Conservation (phyloP, 2,113 vertebrate species). For the Urocitellus parryii region DNA sequence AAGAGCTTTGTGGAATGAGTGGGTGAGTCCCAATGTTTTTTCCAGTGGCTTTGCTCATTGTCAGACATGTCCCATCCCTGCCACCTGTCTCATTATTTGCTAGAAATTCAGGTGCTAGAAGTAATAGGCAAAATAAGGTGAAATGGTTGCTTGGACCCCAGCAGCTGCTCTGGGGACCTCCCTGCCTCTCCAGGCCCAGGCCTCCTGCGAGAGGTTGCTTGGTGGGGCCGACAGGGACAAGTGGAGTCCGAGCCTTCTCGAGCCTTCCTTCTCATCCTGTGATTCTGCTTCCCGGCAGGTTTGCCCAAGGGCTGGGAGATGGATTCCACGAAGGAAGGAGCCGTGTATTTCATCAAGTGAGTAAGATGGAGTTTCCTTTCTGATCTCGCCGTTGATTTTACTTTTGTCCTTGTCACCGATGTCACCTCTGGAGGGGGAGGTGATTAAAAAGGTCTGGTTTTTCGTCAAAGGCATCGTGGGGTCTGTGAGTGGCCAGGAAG, state of each 20-base stretch:
- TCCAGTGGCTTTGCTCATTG: not conserved
- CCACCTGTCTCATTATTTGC: not conserved
- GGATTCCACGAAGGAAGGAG: constrained; percentile 85
- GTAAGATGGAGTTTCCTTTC: constrained; percentile 53
- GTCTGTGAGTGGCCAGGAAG: not conserved
- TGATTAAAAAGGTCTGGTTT: not conserved
- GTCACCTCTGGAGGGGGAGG: not conserved
- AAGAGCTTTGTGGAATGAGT: not conserved
- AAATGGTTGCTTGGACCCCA: too few relatives aligned
- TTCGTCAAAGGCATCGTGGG: not conserved
- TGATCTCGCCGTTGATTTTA: not conserved
- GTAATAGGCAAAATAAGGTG: not conserved
- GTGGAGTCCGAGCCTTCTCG: not conserved
- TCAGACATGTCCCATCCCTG: not conserved
- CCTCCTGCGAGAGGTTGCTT: not conserved
- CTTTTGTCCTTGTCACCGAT: not conserved
- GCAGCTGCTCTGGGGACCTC: not conserved
- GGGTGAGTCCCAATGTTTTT: accelerated
- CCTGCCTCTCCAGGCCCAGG: not conserved
- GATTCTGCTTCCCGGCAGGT: constrained; percentile 78
- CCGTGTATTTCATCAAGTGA: constrained; percentile 90
- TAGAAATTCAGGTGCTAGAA: not conserved
- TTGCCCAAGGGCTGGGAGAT: constrained; percentile 89
- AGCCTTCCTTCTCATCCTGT: not conserved
- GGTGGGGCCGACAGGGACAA: not conserved